Evolutionary conservation across 2,888 invertebrate genomes (phyloP).

Genomic region (Apamea sordens): DNA sequence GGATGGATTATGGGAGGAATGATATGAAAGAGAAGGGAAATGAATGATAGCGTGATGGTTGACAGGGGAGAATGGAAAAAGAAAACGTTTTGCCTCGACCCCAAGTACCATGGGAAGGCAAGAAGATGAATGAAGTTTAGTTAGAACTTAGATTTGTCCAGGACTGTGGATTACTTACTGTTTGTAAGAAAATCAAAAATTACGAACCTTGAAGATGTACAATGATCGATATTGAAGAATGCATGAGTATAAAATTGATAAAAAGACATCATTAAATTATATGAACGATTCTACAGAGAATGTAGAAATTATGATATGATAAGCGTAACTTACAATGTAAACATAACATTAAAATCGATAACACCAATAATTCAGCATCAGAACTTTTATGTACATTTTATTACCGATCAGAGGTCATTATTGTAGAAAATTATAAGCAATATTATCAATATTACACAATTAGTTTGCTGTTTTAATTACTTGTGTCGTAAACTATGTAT

Average conservation of each 20-base stretch:
- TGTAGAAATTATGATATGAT: not conserved
- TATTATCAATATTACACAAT: slow-evolving; percentile 42
- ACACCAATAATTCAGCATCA: slow-evolving; percentile 31
- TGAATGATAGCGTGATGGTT: not conserved
- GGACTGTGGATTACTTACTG: not conserved
- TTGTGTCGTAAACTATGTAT: not conserved
- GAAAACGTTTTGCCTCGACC: not conserved
- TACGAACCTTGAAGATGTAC: too few species aligned
- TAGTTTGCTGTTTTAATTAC: slow-evolving; percentile 24
- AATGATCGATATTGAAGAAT: not conserved
- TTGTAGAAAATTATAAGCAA: slow-evolving; percentile 32
- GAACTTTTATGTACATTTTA: slow-evolving; percentile 48
- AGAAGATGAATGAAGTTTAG: not conserved
- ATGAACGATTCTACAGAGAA: not conserved
- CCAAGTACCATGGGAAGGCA: too few species aligned
- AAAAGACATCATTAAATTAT: not conserved
- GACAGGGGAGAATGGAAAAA: not conserved
- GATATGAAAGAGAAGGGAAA: not conserved
- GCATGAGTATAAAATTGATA: not conserved
- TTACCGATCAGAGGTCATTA: slow-evolving; percentile 45
- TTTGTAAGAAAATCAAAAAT: not conserved
- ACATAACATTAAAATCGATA: slow-evolving; percentile 42
- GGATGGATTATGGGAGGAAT: not conserved
- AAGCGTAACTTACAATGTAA: slow-evolving; percentile 25
- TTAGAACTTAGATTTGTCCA: not conserved